Evolutionary conservation across 2,113 vertebrate genomes (phyloP).

Genomic region (Tachysurus fulvidraco): DNA sequence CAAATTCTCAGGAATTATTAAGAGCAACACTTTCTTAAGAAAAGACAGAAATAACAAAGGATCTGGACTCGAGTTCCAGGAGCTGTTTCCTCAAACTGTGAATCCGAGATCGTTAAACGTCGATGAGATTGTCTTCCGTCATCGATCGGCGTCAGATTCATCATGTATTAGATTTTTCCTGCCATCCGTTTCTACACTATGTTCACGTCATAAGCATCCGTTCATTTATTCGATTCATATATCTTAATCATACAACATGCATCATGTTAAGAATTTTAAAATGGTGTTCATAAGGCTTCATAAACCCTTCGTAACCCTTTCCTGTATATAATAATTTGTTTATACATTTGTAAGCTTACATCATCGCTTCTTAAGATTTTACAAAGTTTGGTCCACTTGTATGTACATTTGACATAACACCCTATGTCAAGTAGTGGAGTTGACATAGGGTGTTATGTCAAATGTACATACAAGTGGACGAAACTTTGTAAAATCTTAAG

Average conservation of each 20-base stretch:
- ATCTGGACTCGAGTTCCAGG: not conserved
- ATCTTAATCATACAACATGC: not conserved
- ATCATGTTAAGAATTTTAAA: not conserved
- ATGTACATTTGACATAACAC: not conserved
- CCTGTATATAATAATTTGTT: not conserved
- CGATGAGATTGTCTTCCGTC: not conserved
- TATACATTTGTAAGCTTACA: not conserved
- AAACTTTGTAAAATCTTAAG: not conserved
- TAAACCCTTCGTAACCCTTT: not conserved
- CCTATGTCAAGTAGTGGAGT: not conserved
- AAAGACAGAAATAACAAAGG: not conserved
- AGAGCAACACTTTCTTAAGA: not conserved
- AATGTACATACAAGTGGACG: not conserved
- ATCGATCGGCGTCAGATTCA: not conserved
- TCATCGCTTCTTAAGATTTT: not conserved
- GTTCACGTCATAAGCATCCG: not conserved
- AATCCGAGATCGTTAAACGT: not conserved
- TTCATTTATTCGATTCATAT: no score
- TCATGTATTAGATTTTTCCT: not conserved
- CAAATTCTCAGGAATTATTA: not conserved
- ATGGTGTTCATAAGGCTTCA: not conserved
- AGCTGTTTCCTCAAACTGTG: not conserved
- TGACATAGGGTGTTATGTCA: not conserved
- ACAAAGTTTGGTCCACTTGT: not conserved
- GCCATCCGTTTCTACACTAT: no score